A percentile compares a stretch with the other conserved stretches of the same genome.
These are phyloP conservation scores for Artibeus jamaicensis DNA, from an alignment of 2,797 vertebrate species.

Conservation along the genomic window DNA sequence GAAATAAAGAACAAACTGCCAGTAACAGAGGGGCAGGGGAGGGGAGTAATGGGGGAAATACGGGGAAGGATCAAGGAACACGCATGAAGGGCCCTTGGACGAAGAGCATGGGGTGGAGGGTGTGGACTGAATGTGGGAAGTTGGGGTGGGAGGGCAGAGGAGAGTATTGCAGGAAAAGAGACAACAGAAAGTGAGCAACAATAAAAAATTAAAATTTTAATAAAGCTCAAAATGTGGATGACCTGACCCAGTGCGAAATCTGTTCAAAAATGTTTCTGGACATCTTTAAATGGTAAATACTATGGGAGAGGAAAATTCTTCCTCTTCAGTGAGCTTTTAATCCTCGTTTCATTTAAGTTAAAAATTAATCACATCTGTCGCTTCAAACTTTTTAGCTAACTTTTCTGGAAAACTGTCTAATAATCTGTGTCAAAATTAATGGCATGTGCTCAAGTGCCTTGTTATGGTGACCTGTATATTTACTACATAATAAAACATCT, in stretches of 20 bases:
- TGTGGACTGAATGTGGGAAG: too few species aligned
- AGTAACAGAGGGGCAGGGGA: too few species aligned
- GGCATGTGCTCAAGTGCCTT: not conserved
- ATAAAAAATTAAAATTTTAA: too few species aligned
- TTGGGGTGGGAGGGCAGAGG: too few species aligned
- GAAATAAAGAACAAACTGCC: too few species aligned
- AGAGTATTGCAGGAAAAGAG: too few species aligned
- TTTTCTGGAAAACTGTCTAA: not conserved
- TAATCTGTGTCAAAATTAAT: not conserved
- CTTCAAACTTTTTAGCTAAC: not conserved
- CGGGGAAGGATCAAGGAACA: too few species aligned
- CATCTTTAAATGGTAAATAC: not conserved
- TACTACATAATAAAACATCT: not conserved
- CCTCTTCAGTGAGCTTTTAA: not conserved
- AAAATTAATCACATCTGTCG: not conserved
- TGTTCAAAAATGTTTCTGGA: not conserved
- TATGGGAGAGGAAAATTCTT: not conserved
- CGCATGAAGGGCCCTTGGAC: too few species aligned
- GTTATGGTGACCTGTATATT: not conserved
- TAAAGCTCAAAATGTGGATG: not conserved
- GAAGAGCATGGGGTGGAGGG: too few species aligned
- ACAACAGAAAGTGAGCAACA: too few species aligned
- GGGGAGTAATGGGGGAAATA: too few species aligned
- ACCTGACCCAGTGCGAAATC: not conserved
- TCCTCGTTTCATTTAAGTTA: not conserved